Evolutionary conservation across 1,140 invertebrate genomes (phyloP).

Genomic region (Maconellicoccus hirsutus): DNA sequence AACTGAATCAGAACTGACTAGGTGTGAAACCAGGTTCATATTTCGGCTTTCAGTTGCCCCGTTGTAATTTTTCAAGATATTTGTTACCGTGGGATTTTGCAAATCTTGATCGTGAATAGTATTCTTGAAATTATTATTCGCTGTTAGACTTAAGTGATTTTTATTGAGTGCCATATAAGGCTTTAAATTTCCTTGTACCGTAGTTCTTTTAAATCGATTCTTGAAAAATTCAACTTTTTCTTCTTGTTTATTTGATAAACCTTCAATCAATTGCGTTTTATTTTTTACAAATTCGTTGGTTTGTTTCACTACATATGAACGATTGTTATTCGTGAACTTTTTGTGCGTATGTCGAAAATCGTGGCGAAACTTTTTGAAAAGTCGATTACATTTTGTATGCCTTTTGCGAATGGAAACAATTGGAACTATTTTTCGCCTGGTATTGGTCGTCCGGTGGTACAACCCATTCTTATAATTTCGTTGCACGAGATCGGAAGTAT

Average conservation of each 20-base stretch:
- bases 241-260: neutral
- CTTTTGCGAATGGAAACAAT: neutral
- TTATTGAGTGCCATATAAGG: neutral
- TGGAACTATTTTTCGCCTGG: neutral
- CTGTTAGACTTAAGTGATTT: neutral
- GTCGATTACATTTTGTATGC: neutral
- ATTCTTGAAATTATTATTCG: neutral
- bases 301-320: neutral
- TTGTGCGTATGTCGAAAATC: conserved; percentile 4
- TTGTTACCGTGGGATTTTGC: too few species aligned
- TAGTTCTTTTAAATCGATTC: neutral
- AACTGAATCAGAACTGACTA: neutral
- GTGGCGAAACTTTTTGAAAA: neutral
- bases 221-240: neutral
- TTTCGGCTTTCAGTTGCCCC: too few species aligned
- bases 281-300: neutral
- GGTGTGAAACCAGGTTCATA: neutral
- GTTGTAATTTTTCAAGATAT: too few species aligned
- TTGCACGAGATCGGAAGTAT: neutral
- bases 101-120: neutral
- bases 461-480: neutral
- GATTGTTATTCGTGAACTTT: neutral
- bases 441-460: neutral
- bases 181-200: neutral
- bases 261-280: neutral